Evolutionary conservation across 2,113 vertebrate genomes (phyloP), one percentile per base, ranked within the genome.

Genomic region (Xiphophorus maculatus): DNA sequence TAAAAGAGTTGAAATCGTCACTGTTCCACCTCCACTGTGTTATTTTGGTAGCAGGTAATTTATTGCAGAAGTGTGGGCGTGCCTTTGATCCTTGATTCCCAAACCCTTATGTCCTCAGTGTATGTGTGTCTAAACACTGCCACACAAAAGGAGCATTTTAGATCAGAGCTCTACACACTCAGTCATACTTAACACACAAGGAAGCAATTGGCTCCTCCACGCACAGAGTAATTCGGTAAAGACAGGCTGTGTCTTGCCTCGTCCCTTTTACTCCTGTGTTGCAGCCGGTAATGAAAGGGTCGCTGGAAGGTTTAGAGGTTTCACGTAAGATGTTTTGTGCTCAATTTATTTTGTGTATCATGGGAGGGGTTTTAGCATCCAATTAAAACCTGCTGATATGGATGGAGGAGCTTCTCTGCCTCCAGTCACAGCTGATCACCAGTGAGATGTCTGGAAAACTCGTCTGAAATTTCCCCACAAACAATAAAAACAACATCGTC

Each of bases 131-230:
- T 66, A 37, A 66, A 9, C 32, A 60, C 74, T 32, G 58, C 51
- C 40, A 28, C 19, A 48, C 66, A 80, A 73, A 82, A 76, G 76
- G 54, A 75, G 72, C 51, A 71, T 74, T 84, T 87, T 58, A 76
- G 27, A 80, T 81, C 40, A 66, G 60, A 58, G 42, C 74, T 76
- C 37, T 69, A 77, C 64, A 76, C 67, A 74, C 68, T 58, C 32
- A 73, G 35, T 63, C 73, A 76, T 70, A 80, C 60, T 63, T 63
- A 54, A 67, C 60, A 79, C 81, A 85, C 78, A 83, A 71, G 85
- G 85, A 89, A 88, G 82, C 87, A 87, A 91, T 90, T 92, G 88
- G 72, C 79, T 86, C 81, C 37, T 89, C 77, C 80, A 89, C 67
- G 75, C 76, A 86, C 61, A 87, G 76, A 7, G 76, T 90, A 82